These are phyloP conservation scores for Adineta ricciae DNA, from an alignment of 2,888 invertebrate species.

Conservation along the genomic window DNA sequence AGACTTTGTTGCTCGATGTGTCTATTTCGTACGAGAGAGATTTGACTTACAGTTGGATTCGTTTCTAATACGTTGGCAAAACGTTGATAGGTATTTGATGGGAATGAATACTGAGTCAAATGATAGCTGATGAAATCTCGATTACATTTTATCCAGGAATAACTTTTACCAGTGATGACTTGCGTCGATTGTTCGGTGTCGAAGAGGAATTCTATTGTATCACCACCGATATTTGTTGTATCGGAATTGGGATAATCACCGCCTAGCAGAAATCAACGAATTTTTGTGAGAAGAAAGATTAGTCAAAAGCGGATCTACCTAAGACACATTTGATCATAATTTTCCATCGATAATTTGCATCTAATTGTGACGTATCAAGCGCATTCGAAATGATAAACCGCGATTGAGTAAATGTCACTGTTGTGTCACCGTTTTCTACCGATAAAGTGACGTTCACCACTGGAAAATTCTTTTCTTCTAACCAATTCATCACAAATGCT, in stretches of 20 bases:
- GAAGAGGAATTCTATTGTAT: constrained; percentile 25
- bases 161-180: neutral
- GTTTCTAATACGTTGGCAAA: neutral
- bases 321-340: neutral
- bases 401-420: constrained; percentile 22
- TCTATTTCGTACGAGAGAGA: too few species aligned
- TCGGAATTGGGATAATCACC: neutral
- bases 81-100: neutral
- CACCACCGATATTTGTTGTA: neutral
- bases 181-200: neutral
- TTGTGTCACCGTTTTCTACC: neutral
- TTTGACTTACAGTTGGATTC: neutral
- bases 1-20: too few species aligned
- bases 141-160: constrained; percentile 31
- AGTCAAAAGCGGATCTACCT: neutral
- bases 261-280: neutral
- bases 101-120: constrained; percentile 23
- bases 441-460: constrained; percentile 20
- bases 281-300: neutral
- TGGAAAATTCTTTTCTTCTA: constrained; percentile 31
- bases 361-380: neutral
- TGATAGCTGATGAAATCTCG: constrained; percentile 24
- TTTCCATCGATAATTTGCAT: neutral
- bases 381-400: constrained; percentile 20
- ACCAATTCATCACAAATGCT: constrained; percentile 23